These are phyloP conservation scores for Rhabdomys dilectus DNA, from an alignment of 2,113 vertebrate genomes.

Conservation along the genomic window DNA sequence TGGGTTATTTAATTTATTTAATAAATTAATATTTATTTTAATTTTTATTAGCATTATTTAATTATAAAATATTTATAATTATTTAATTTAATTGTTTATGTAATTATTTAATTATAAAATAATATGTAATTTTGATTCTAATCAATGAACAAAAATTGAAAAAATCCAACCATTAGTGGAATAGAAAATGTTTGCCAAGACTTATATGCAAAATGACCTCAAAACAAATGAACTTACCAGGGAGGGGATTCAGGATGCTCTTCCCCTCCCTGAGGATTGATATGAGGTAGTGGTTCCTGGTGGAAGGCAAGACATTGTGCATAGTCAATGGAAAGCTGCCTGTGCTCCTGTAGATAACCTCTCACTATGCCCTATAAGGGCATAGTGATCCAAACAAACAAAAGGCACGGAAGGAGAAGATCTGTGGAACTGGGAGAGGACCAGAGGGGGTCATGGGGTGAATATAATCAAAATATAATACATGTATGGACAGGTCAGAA, in stretches of 20 bases:
- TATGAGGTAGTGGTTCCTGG: no score
- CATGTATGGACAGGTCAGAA: background rate
- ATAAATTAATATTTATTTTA: no score
- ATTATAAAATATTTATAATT: no score
- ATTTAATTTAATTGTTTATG: no score
- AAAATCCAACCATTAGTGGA: constrained; percentile 24
- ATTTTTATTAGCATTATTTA: no score
- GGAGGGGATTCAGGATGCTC: background rate
- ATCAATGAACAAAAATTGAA: constrained; percentile 26
- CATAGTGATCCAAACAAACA: background rate
- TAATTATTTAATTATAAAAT: constrained; percentile 1
- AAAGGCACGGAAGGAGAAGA: background rate
- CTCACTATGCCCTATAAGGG: background rate
- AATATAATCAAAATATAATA: background rate
- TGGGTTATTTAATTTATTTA: no score
- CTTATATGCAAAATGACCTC: background rate
- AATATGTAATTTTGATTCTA: background rate
- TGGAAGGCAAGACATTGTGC: background rate
- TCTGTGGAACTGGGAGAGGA: background rate
- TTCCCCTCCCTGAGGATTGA: background rate
- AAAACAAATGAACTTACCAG: background rate
- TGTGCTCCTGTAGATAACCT: background rate
- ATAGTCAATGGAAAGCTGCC: background rate
- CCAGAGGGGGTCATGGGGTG: background rate
- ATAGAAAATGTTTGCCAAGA: constrained; percentile 11